phyloP scores from a whole-genome alignment of 2,888 invertebrate genomes.

The Cephus pulcher region DNA sequence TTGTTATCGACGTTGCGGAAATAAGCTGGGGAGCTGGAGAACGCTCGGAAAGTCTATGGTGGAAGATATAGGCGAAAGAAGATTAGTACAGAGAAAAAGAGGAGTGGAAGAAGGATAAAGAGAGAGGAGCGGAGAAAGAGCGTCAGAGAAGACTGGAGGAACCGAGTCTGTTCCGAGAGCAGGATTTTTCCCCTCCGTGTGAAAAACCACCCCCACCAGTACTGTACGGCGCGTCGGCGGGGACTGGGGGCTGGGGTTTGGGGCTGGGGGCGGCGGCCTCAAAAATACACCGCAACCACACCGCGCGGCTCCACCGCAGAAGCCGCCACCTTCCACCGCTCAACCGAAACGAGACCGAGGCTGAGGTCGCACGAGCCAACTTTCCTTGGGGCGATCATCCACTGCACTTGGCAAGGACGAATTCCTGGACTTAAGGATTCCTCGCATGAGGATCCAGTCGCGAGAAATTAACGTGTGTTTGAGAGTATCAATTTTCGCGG shows the following conservation, averaged over 20 bases:
- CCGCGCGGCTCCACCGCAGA: slow-evolving; percentile 67
- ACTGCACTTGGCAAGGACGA: slow-evolving; percentile 18
- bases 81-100: slow-evolving; percentile 2
- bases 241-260: slow-evolving; percentile 34
- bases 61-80: not conserved
- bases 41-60: not conserved
- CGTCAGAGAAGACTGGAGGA: not conserved
- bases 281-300: slow-evolving; percentile 67
- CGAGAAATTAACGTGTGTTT: not conserved
- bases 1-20: not conserved
- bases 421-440: slow-evolving; percentile 3
- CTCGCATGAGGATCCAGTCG: not conserved
- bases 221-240: slow-evolving; percentile 28
- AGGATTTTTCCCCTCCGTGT: slow-evolving; percentile 64
- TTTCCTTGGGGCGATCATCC: slow-evolving; percentile 40
- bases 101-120: not conserved
- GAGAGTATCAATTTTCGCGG: not conserved
- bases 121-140: not conserved
- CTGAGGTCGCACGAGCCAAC: slow-evolving; percentile 48
- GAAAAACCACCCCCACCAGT: slow-evolving; percentile 48
- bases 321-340: slow-evolving; percentile 66
- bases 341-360: slow-evolving; percentile 59
- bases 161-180: not conserved
- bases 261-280: slow-evolving; percentile 65
- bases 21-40: not conserved